Percentiles rank a stretch among this genome's conserved stretches.
Conservation (phyloP, 2,113 vertebrate genomes). For the Phalacrocorax pelagicus region DNA sequence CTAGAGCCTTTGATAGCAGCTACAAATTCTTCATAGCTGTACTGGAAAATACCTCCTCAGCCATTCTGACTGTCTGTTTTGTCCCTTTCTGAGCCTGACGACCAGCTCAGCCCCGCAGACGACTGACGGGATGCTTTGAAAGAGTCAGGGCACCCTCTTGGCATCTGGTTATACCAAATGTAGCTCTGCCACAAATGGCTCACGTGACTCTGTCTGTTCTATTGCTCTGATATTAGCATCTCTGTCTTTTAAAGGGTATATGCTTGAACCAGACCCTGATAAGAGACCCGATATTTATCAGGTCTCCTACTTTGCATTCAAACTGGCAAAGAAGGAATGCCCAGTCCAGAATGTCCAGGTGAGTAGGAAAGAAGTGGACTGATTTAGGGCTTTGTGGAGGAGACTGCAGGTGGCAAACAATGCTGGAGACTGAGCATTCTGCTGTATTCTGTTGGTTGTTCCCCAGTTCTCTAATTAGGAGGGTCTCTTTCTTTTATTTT, state of each 20-base stretch:
- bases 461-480: background rate
- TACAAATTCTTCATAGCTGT: background rate
- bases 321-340: slow-evolving; percentile 88
- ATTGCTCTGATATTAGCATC: background rate
- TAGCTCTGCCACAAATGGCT: background rate
- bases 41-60: background rate
- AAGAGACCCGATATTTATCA: slow-evolving; percentile 96
- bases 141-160: background rate
- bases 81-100: background rate
- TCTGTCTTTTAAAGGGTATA: slow-evolving; percentile 80
- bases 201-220: background rate
- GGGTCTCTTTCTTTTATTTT: background rate
- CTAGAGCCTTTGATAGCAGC: background rate
- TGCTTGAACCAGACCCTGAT: slow-evolving; percentile 96
- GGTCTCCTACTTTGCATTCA: slow-evolving; percentile 95
- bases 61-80: background rate
- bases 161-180: background rate
- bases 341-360: slow-evolving; percentile 90
- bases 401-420: too few relatives aligned
- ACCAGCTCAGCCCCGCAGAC: background rate
- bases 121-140: rapidly evolving
- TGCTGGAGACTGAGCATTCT: background rate
- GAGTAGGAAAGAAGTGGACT: slow-evolving; percentile 34
- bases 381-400: background rate
- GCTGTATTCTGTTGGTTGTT: background rate